A percentile compares a stretch with the other conserved stretches of the same genome.
Evolutionary conservation across 2,797 vertebrate genomes (phyloP).

Genomic region (Anabas testudineus): DNA sequence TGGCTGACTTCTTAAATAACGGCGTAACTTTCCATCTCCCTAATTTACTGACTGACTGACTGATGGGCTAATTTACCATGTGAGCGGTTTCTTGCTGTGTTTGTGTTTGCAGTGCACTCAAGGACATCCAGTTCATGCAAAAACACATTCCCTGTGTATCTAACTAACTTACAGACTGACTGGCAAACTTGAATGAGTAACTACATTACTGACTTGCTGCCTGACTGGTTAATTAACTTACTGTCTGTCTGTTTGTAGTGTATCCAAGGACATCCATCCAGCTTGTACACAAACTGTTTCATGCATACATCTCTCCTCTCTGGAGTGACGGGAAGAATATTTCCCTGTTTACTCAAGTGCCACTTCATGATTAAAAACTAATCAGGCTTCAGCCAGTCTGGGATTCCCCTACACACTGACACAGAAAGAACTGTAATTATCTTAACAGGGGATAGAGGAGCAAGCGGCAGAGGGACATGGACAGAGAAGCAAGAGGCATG

Average conservation of each 20-base stretch:
- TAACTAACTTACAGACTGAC: conserved; percentile 52
- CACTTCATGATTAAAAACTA: conserved; percentile 81
- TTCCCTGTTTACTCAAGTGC: conserved; percentile 80
- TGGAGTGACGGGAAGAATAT: conserved; percentile 71
- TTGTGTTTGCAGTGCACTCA: conserved; percentile 36
- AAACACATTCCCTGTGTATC: conserved; percentile 41
- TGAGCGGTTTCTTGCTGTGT: conserved; percentile 9
- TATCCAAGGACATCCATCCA: conserved; percentile 70
- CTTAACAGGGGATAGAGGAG: conserved; percentile 47
- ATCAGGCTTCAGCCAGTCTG: conserved; percentile 76
- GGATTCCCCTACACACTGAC: conserved; percentile 68
- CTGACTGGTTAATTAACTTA: conserved; percentile 71
- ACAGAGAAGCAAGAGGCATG: conserved; percentile 12
- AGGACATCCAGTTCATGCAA: conserved; percentile 55
- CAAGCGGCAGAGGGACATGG: conserved; percentile 26
- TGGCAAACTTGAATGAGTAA: conserved; percentile 60
- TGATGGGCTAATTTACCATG: conserved; percentile 45
- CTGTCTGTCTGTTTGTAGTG: conserved; percentile 65
- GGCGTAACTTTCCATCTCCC: conserved; percentile 30
- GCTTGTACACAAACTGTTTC: conserved; percentile 57
- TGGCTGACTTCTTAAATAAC: conserved; percentile 20
- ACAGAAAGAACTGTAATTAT: conserved; percentile 71
- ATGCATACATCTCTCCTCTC: conserved; percentile 44
- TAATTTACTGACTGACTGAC: conserved; percentile 35
- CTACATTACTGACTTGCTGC: conserved; percentile 62